phyloP scores from a whole-genome alignment of 2,797 vertebrate genomes.

The Basileuterus tristriatus region DNA sequence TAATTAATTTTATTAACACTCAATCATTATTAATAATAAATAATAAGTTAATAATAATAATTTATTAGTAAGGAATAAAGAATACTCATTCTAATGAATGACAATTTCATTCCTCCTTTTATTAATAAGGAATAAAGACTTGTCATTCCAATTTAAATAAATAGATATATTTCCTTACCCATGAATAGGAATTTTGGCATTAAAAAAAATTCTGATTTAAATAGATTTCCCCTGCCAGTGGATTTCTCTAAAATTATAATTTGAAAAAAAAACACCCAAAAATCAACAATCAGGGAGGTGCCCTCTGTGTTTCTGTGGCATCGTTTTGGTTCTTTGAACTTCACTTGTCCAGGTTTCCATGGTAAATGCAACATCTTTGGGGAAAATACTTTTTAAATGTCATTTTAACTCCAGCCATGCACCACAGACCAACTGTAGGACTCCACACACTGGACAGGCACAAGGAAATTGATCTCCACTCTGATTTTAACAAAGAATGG shows the following conservation, averaged over 20 bases:
- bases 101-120: background rate
- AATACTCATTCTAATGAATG: no score
- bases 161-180: background rate
- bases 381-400: accelerated
- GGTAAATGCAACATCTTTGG: background rate
- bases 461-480: accelerated
- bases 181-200: background rate
- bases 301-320: background rate
- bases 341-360: background rate
- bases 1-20: no score
- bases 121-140: background rate
- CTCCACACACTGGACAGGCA: background rate
- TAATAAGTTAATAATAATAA: no score
- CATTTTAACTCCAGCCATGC: accelerated
- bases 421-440: background rate
- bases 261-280: background rate
- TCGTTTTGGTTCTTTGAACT: background rate
- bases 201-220: background rate
- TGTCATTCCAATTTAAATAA: background rate
- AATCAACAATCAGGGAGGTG: background rate
- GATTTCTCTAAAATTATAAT: background rate
- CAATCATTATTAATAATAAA: no score
- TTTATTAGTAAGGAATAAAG: no score
- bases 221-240: accelerated
- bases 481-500: background rate